These are phyloP conservation scores for Scyliorhinus canicula DNA, from an alignment of 2,797 vertebrate genomes.

Conservation along the genomic window DNA sequence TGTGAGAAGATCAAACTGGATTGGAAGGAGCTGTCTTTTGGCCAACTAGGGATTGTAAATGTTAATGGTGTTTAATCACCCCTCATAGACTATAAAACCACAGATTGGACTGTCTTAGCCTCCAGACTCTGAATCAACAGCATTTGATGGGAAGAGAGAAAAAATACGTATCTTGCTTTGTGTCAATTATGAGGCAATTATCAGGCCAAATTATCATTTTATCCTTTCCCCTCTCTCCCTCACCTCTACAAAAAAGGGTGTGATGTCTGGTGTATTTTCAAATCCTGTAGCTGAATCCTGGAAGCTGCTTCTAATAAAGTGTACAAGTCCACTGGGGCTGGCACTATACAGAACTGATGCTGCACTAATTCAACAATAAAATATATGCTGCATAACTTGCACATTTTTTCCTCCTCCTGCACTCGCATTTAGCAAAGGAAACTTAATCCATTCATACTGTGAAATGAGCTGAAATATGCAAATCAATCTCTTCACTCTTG, in stretches of 20 bases:
- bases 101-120: background rate
- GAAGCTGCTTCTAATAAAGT: background rate
- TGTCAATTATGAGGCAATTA: background rate
- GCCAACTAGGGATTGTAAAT: background rate
- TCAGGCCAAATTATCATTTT: background rate
- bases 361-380: background rate
- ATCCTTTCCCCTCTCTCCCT: background rate
- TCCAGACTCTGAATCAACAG: background rate
- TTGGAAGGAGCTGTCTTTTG: background rate
- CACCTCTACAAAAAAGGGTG: background rate
- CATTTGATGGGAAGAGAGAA: background rate
- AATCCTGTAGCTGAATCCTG: background rate
- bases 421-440: background rate
- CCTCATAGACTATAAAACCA: background rate
- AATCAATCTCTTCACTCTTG: background rate
- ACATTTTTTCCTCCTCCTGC: background rate
- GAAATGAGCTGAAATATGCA: constrained; percentile 1
- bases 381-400: background rate
- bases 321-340: background rate
- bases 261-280: background rate
- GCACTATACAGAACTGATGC: background rate
- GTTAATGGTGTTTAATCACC: background rate
- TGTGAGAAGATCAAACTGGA: background rate
- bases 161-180: background rate
- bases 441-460: background rate